phyloP scores from a whole-genome alignment of 2,797 vertebrate genomes.

The Spinus olivaceus region DNA sequence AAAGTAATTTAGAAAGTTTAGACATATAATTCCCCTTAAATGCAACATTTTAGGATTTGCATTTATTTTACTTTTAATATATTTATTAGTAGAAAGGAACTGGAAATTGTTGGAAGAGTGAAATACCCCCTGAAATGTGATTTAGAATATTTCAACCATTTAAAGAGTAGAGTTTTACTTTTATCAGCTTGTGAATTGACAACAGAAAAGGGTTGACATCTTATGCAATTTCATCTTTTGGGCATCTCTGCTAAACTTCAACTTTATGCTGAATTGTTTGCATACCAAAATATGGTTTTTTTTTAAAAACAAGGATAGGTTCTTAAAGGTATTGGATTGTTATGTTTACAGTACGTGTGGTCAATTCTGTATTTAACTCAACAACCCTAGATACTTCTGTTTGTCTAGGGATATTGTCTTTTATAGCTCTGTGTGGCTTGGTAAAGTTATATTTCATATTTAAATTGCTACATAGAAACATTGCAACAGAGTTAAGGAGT shows the following conservation, averaged over 20 bases:
- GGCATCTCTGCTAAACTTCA: not conserved
- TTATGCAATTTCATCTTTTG: not conserved
- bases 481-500: not conserved
- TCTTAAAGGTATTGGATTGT: not conserved
- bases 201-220: not conserved
- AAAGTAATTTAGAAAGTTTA: not conserved
- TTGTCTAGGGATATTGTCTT: not conserved
- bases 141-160: not conserved
- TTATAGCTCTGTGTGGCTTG: not conserved
- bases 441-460: not conserved
- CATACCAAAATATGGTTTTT: not conserved
- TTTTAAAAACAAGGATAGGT: not conserved
- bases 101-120: not conserved
- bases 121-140: not conserved
- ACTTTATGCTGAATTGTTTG: not conserved
- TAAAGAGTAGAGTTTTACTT: not conserved
- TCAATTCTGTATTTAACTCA: not conserved
- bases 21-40: not conserved
- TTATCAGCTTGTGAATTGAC: not conserved
- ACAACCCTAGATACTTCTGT: not conserved
- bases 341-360: not conserved
- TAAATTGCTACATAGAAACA: not conserved
- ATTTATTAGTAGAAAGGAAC: not conserved
- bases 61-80: not conserved
- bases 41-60: not conserved